These are phyloP conservation scores for Mya arenaria DNA, from an alignment of 1,140 invertebrate species.

Conservation along the genomic window DNA sequence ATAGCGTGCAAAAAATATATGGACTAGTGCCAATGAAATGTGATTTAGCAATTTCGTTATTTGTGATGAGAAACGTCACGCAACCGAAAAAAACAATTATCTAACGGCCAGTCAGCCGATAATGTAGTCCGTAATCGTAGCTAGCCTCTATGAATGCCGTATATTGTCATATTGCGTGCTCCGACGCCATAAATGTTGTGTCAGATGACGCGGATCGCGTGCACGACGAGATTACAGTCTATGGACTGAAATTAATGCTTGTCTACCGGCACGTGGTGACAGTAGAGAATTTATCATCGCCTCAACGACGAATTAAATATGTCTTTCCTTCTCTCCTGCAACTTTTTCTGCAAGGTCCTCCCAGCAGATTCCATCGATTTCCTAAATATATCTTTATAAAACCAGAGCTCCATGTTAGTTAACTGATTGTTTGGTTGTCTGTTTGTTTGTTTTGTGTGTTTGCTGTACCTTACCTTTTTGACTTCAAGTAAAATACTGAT, in stretches of 20 bases:
- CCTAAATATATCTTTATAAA: too few relatives aligned
- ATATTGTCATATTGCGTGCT: constrained; percentile 47
- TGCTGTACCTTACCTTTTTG: too few relatives aligned
- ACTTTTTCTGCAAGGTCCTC: too few relatives aligned
- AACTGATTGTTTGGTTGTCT: too few relatives aligned
- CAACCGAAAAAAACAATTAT: constrained; percentile 58
- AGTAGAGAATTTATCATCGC: constrained; percentile 44
- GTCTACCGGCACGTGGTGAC: constrained; percentile 47
- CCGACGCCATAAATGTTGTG: constrained; percentile 40
- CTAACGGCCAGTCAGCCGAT: constrained; percentile 46
- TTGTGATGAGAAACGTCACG: constrained; percentile 33
- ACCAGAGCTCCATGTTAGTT: too few relatives aligned
- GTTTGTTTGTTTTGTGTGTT: too few relatives aligned
- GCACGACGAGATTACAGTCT: constrained; percentile 47
- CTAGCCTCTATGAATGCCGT: constrained; percentile 48
- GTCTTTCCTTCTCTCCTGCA: too few relatives aligned
- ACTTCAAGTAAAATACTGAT: too few relatives aligned
- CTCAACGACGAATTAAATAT: constrained; percentile 39
- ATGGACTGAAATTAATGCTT: constrained; percentile 52
- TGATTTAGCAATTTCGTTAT: constrained; percentile 57
- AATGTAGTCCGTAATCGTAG: constrained; percentile 55
- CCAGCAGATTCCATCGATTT: too few relatives aligned
- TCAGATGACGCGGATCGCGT: constrained; percentile 51
- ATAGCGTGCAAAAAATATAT: constrained; percentile 36
- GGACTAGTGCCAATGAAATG: constrained; percentile 47